Evolutionary conservation across 2,888 invertebrate genomes (phyloP), one percentile per base, ranked within the genome.

Genomic region (Nomada fabriciana): DNA sequence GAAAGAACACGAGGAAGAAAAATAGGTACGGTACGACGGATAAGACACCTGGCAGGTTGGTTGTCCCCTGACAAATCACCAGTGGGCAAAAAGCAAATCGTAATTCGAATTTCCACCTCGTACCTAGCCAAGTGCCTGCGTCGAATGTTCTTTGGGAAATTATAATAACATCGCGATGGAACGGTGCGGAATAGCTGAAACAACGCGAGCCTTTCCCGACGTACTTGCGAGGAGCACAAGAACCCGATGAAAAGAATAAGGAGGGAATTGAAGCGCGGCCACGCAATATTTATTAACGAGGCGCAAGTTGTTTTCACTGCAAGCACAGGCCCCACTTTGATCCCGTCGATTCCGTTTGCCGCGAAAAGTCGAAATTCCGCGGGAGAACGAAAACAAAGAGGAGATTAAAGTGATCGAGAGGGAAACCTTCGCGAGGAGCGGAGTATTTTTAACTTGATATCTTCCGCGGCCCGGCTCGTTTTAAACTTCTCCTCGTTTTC

Each of bases 401-500:
- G 55, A 64, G 55, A 64, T 64, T 52, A 52, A 10, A 55, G 52
- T 20, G 53, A 47, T 36, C 20, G 29, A 18, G 36, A 0, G 55
- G 10, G 3, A 29, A 29, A 18, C 2, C 42, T 15, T 59, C 36
- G 11, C 10, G 13, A 1, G 13, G 29, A 3, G 4, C 0, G 60
- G 18, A 1, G 23, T 67, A 71, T 80, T 80, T 78, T 78, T 71
- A 78, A 61, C 71, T 2, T 7, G 61, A 80, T 52, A 78, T 79
- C 67, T 72, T 50, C 60, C 29, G 53, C 60, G 36, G 11, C 29
- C 1, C 13, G 20, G 13, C 7, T 42, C 53, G 20, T n/a, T 80
- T 13, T 25, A 42, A 70, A 47, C 52, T 71, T 52, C 47, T 63
- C 23, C 55, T 18, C 18, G 11, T 64, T 75, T 52, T 15, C 36